Evolutionary conservation across 2,113 vertebrate species (phyloP).

Genomic region (Ptyas mucosa): DNA sequence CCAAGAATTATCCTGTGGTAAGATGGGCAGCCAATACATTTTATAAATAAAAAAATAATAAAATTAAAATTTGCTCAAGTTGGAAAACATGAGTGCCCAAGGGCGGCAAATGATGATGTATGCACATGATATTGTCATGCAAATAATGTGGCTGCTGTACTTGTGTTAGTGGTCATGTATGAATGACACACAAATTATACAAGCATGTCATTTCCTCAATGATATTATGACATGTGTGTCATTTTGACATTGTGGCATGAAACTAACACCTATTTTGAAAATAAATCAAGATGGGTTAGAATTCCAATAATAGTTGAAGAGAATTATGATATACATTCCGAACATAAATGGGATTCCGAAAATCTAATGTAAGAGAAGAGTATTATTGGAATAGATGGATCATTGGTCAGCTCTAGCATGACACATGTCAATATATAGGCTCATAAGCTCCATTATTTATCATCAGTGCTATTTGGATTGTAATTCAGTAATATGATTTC

Average conservation of each 20-base stretch:
- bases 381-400: not conserved
- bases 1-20: not conserved
- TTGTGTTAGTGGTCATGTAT: not conserved
- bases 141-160: not conserved
- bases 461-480: not conserved
- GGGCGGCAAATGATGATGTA: not conserved
- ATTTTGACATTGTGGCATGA: not conserved
- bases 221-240: not conserved
- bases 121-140: not conserved
- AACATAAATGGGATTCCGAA: not conserved
- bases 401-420: not conserved
- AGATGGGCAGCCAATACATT: not conserved
- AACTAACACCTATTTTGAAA: not conserved
- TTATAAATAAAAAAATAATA: not conserved
- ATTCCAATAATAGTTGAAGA: not conserved
- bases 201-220: not conserved
- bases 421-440: not conserved
- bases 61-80: not conserved
- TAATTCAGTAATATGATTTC: slow-evolving; percentile 19
- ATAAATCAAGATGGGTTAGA: not conserved
- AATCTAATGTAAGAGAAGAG: not conserved
- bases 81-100: not conserved
- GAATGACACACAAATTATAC: not conserved
- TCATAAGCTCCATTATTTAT: not conserved
- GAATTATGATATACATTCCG: not conserved